These are phyloP conservation scores for Tetramorium alpestre DNA, from an alignment of 1,140 invertebrate genomes.

Conservation along the genomic window DNA sequence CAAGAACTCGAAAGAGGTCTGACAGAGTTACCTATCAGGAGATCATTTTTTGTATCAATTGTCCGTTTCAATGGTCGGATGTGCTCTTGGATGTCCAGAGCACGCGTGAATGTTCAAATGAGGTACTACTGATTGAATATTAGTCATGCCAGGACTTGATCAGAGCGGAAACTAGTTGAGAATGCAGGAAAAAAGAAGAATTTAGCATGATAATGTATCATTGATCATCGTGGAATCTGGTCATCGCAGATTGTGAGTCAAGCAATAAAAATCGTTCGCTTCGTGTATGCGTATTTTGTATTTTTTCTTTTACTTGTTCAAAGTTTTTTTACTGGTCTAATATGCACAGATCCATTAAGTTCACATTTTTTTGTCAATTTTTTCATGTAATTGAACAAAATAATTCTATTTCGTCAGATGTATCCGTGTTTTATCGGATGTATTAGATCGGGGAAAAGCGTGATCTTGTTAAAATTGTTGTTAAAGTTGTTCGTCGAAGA, in stretches of 20 bases:
- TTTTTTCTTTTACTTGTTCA: neutral
- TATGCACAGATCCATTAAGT: neutral
- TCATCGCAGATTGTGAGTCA: neutral
- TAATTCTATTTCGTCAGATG: neutral
- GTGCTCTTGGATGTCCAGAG: neutral
- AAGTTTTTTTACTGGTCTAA: neutral
- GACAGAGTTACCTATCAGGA: slow-evolving; percentile 69
- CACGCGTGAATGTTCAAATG: neutral
- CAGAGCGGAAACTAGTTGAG: neutral
- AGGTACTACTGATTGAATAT: slow-evolving; percentile 10
- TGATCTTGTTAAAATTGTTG: neutral
- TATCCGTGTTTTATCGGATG: neutral
- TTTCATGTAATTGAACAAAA: neutral
- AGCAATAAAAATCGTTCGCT: neutral
- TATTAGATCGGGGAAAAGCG: neutral
- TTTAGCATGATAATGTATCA: neutral
- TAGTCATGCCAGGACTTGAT: slow-evolving; percentile 3
- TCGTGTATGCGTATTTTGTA: neutral
- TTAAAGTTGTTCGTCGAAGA: neutral
- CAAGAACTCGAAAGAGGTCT: slow-evolving; percentile 68
- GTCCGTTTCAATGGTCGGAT: neutral
- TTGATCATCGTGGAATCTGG: neutral
- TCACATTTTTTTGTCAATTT: neutral
- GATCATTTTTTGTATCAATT: slow-evolving; percentile 36
- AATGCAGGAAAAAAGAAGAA: neutral